Evolutionary conservation across 2,888 invertebrate genomes (phyloP), one percentile per base, ranked within the genome.

Genomic region (Tricholauxania praeusta): DNA sequence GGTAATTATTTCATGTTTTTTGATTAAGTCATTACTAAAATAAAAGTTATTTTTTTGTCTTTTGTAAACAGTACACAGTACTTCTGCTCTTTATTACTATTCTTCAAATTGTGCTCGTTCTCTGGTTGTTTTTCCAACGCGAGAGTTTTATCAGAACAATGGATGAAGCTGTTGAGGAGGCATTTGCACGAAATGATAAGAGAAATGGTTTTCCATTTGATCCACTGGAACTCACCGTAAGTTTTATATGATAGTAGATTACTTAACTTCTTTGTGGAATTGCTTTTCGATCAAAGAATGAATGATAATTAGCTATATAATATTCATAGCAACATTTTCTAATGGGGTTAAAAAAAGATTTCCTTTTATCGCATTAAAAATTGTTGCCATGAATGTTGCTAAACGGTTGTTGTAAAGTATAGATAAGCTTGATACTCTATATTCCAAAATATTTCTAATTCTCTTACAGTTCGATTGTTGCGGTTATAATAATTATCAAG

Each of bases 61-160:
- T 39, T 39, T 10, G 8, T 39, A 39, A 10, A 10, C 87, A 94
- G 94, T 94, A 93, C 86, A 91, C 93, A 10, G 89, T 93, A 79
- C 90, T 93, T 84, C 88, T 94, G 81, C 87, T 94, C 76, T 90
- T 92, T 66, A 89, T 94, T 71, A 91, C 94, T 84, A 90, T 92
- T 57, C 87, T 93, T 72, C 93, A 94, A 91, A 89, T 94, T 74
- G 91, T 91, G 12, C 87, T 94, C 76, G 93, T 91, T 0, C 90
- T 92, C 15, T 91, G 91, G 79, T 89, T 92, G 67, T 93, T 94
- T 87, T 88, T 91, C 1, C 89, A 91, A 82, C 89, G 90, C 10
- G 89, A 90, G 60, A 89, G 89, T 64, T 86, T 90, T 65, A 88
- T 89, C 75, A 81, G 85, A 0, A 87, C 89, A 28, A 89, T 94